Percentiles rank a stretch among this genome's conserved stretches.
phyloP scores from a whole-genome alignment of 2,888 invertebrate species.

The Tetrapedia diversipes region DNA sequence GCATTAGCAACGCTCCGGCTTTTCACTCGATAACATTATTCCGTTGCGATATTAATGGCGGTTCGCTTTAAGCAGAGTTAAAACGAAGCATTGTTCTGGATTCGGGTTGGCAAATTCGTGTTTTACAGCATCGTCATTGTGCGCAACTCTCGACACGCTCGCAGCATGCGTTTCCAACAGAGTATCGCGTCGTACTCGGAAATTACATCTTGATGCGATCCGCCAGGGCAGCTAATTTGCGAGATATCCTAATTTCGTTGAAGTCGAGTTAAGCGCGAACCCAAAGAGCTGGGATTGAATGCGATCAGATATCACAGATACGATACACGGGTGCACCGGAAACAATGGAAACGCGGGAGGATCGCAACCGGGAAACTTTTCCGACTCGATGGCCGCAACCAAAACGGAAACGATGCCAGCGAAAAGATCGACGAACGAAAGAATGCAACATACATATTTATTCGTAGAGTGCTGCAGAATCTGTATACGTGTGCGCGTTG shows the following conservation, averaged over 20 bases:
- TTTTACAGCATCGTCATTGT: slow-evolving; percentile 28
- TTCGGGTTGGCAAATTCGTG: slow-evolving; percentile 33
- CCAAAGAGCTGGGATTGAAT: not conserved
- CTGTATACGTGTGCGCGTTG: slow-evolving; percentile 26
- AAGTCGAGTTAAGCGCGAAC: not conserved
- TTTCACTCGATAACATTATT: slow-evolving; percentile 20
- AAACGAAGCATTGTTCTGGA: slow-evolving; percentile 15
- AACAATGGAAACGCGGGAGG: not conserved
- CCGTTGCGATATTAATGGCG: slow-evolving; percentile 1
- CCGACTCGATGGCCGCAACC: not conserved
- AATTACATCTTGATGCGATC: slow-evolving; percentile 11
- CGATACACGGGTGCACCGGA: not conserved
- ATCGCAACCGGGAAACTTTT: not conserved
- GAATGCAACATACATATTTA: slow-evolving; percentile 41
- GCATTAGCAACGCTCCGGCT: slow-evolving; percentile 16
- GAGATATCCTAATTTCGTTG: not conserved
- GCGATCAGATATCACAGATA: not conserved
- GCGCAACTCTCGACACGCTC: not conserved
- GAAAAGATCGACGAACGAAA: slow-evolving; percentile 40
- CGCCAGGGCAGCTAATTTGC: not conserved
- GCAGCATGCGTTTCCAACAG: slow-evolving; percentile 30
- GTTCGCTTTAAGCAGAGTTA: not conserved
- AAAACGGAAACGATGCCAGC: slow-evolving; percentile 1
- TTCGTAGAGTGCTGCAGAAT: slow-evolving; percentile 23
- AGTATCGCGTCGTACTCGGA: slow-evolving; percentile 37